A percentile compares a stretch with the other conserved stretches of the same genome.
Conservation (phyloP, 1,140 invertebrate species). For the Leguminivora glycinivorella region DNA sequence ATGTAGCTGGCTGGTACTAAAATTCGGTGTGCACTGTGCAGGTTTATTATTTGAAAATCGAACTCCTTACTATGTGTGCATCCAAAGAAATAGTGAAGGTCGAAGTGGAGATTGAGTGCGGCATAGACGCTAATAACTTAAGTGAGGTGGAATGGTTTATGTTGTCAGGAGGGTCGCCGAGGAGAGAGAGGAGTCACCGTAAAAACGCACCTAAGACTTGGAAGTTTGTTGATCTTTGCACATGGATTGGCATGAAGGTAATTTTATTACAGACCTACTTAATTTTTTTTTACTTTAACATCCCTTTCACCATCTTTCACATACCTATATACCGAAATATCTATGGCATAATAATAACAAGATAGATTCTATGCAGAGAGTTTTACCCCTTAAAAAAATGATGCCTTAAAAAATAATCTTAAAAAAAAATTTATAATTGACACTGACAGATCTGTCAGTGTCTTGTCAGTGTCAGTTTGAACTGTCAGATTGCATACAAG, state of each 20-base stretch:
- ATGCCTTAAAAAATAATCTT: no score
- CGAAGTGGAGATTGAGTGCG: conserved; percentile 54
- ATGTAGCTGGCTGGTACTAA: conserved; percentile 42
- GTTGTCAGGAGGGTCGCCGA: conserved; percentile 60
- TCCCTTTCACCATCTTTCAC: no score
- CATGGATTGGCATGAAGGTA: conserved; percentile 72
- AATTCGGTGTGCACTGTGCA: background rate
- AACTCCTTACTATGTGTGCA: conserved; percentile 34
- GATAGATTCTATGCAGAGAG: no score
- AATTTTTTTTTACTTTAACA: no score
- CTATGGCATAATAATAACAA: no score
- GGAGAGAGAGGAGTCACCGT: conserved; percentile 51
- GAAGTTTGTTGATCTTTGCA: conserved; percentile 62
- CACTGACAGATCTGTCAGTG: no score
- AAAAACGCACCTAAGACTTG: conserved; percentile 52
- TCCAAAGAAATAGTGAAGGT: conserved; percentile 43
- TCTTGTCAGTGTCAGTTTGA: no score
- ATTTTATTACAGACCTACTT: conserved; percentile 23
- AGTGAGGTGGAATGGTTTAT: conserved; percentile 60
- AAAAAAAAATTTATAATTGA: no score
- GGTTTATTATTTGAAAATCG: background rate
- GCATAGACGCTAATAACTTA: conserved; percentile 43
- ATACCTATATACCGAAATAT: no score
- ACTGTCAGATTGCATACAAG: no score
- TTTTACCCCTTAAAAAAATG: no score